These are phyloP conservation scores for Parotocinclus haroldoi DNA, from an alignment of 2,797 vertebrate genomes.

Conservation along the genomic window DNA sequence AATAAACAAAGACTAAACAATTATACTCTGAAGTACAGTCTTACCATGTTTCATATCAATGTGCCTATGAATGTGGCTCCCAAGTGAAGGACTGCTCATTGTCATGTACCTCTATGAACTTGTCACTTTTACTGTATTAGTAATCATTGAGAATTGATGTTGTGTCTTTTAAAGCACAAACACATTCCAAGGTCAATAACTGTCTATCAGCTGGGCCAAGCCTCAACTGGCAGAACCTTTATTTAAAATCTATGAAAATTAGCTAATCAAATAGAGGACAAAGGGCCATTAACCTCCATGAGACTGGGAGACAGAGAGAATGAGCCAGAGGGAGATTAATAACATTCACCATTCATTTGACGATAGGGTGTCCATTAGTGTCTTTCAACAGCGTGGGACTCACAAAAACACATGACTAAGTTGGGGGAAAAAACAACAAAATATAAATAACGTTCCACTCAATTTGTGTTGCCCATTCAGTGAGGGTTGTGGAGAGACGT, in stretches of 20 bases:
- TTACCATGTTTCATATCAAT: too few species aligned
- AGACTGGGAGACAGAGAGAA: conserved; percentile 12
- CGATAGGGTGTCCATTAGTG: conserved; percentile 14
- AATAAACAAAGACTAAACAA: too few species aligned
- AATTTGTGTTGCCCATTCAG: background rate
- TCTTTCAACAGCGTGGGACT: conserved; percentile 4
- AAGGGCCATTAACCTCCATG: conserved; percentile 45
- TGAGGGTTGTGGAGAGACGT: background rate
- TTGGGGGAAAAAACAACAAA: background rate
- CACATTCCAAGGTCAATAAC: background rate
- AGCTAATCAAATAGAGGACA: conserved; percentile 52
- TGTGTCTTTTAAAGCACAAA: background rate
- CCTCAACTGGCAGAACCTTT: conserved; percentile 43
- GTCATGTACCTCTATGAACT: too few species aligned
- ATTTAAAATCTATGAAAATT: conserved; percentile 49
- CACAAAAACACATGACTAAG: conserved; percentile 8
- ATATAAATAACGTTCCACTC: background rate
- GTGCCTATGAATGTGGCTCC: too few species aligned
- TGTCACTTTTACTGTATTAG: background rate
- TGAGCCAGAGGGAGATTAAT: conserved; percentile 42
- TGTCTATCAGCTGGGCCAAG: conserved; percentile 25
- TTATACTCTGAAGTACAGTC: too few species aligned
- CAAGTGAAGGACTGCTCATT: too few species aligned
- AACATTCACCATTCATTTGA: conserved; percentile 31
- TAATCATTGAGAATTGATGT: background rate